Base-by-base conservation (phyloP, 2,888 invertebrate genomes). In the Pristionchus exspectatus region DNA sequence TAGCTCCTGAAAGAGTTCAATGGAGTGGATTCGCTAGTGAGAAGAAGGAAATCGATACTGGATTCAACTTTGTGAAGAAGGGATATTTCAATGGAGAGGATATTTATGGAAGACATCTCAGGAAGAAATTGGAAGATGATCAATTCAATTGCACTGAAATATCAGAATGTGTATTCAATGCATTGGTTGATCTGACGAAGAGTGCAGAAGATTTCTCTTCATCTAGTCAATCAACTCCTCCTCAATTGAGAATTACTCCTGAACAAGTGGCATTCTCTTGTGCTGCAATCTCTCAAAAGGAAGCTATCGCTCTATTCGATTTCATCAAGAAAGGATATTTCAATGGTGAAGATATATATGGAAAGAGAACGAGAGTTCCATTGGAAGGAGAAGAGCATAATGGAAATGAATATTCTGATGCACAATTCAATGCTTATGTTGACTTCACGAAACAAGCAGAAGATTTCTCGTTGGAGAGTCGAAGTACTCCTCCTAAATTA, bases 331-430 rank as follows among this genome's bases (percentile, higher is more conserved):
- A 88, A n/a, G 87, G 87, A 0, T 88, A 88, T 24, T 88, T 74
- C 87, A 88, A 88, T 74, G 87, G 74, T 56, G 87, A 88, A 56
- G 87, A 88, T 74, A 88, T 88, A 54, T 88, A 88, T 74, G 87
- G 87, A 63, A 72, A 33, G n/a, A 88, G 74, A 74, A 74, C 56
- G 56, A 54, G 74, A 74, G 24, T 38, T 56, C 44, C 50, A 38
- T 18, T 69, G 27, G 87, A 87, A 50, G 69, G 69, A 69, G 87
- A 87, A 0, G 66, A 69, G 50, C 50, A 59, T 44, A 87, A 69
- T 27, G 69, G 50, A 69, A 69, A 3, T 10, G 87, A 87, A 50
- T 74, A 33, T 12, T 77, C 74, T 56, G 88, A 88, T 24, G 30
- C 27, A 0, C 30, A 30, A 24, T 88, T 88, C 88, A 88, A 88